phyloP scores from a whole-genome alignment of 2,797 vertebrate genomes.

The Tinamus major region DNA sequence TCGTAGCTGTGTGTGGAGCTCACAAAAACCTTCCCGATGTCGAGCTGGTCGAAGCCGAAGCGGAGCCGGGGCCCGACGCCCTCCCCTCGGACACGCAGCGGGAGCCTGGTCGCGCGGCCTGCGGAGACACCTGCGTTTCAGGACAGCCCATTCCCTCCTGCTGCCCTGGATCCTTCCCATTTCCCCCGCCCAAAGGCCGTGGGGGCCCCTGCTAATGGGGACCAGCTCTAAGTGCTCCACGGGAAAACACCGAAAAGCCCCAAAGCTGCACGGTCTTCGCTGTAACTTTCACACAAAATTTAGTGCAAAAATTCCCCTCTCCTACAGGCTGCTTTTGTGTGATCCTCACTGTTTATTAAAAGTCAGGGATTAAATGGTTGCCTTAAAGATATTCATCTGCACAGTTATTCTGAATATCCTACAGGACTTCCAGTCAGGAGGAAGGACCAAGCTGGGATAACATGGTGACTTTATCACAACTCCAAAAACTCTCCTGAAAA shows the following conservation, averaged over 20 bases:
- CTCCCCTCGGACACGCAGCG: constrained; percentile 84
- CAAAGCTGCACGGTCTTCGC: not conserved
- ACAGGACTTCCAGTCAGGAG: not conserved
- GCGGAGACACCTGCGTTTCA: not conserved
- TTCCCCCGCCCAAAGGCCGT: not conserved
- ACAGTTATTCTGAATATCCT: not conserved
- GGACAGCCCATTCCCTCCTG: not conserved
- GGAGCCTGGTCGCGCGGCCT: constrained; percentile 85
- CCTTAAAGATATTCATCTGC: not conserved
- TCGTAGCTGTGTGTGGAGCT: constrained; percentile 82
- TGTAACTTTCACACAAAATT: not conserved
- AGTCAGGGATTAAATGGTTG: not conserved
- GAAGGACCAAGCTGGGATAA: not conserved
- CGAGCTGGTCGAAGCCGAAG: constrained; percentile 80
- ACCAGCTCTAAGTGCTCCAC: not conserved
- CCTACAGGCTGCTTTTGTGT: not conserved
- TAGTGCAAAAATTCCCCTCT: not conserved
- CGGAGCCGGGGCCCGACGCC: constrained; percentile 84
- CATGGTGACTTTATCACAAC: not conserved
- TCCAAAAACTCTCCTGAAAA: not conserved
- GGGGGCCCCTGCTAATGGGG: not conserved
- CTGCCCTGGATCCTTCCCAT: not conserved
- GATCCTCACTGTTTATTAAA: not conserved
- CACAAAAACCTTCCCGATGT: constrained; percentile 84
- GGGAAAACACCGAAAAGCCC: not conserved